Conservation (phyloP, 2,113 vertebrate species). For the Zapus hudsonius region DNA sequence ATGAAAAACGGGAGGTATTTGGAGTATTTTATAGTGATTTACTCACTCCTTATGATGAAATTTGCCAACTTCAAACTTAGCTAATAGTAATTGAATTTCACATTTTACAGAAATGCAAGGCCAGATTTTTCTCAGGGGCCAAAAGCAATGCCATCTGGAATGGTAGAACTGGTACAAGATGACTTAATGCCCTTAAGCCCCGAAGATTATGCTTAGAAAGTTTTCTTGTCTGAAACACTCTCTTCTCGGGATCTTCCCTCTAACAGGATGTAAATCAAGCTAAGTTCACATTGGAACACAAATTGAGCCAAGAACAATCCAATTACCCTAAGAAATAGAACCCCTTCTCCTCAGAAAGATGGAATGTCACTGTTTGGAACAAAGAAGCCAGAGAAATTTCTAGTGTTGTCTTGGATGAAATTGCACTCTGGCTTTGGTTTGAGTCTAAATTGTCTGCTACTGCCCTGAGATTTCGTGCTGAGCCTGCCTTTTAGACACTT, state of each 20-base stretch:
- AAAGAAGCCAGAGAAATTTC: neutral
- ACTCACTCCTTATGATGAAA: conserved; percentile 61
- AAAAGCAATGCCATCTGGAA: conserved; percentile 59
- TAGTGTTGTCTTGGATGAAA: conserved; percentile 31
- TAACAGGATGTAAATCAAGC: conserved; percentile 44
- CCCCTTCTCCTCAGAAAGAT: conserved; percentile 23
- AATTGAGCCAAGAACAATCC: conserved; percentile 29
- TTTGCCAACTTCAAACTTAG: conserved; percentile 70
- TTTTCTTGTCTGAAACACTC: conserved; percentile 56
- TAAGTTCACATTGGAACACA: conserved; percentile 49
- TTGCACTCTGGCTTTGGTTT: conserved; percentile 29
- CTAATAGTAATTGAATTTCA: conserved; percentile 75
- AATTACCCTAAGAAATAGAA: conserved; percentile 47
- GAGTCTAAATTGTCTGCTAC: neutral
- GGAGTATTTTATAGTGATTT: conserved; percentile 69
- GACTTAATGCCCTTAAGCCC: conserved; percentile 23
- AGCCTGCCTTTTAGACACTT: neutral
- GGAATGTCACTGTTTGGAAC: conserved; percentile 25
- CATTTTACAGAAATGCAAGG: conserved; percentile 70
- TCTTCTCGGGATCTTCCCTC: conserved; percentile 32
- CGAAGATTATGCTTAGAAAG: conserved; percentile 49
- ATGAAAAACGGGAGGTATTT: conserved; percentile 66
- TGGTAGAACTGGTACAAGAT: neutral
- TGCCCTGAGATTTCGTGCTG: neutral
- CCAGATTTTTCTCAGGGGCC: conserved; percentile 60